Evolutionary conservation across 1,140 invertebrate genomes (phyloP).

Genomic region (Leptonema lineaticorne): DNA sequence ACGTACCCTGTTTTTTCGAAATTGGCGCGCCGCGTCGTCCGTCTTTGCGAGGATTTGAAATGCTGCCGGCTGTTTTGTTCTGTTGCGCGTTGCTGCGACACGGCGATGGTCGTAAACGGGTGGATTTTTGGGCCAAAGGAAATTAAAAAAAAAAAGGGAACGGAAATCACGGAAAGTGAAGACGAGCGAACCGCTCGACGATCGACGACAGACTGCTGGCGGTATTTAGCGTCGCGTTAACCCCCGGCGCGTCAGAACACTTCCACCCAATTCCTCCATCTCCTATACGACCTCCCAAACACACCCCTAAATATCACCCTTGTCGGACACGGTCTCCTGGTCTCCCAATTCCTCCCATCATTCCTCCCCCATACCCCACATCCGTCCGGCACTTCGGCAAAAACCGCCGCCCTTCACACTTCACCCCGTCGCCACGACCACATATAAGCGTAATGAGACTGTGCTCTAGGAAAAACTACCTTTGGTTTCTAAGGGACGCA

Average conservation of each 20-base stretch:
- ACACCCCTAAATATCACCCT: too few relatives aligned
- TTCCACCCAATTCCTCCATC: too few relatives aligned
- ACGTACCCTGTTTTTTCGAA: too few relatives aligned
- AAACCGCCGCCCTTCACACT: slow-evolving; percentile 40
- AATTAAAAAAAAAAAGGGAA: too few relatives aligned
- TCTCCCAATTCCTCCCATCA: too few relatives aligned
- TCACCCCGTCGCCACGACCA: slow-evolving; percentile 26
- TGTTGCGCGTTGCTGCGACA: too few relatives aligned
- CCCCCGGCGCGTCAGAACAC: slow-evolving; percentile 25
- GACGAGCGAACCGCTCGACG: neutral
- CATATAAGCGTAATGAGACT: slow-evolving; percentile 30
- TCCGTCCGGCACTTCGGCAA: slow-evolving; percentile 28
- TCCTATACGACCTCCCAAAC: too few relatives aligned
- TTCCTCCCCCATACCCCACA: neutral
- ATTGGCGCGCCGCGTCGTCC: too few relatives aligned
- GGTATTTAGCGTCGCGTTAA: slow-evolving; percentile 30
- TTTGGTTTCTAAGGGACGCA: slow-evolving; percentile 21
- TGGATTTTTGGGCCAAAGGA: neutral
- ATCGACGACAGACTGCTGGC: slow-evolving; percentile 25
- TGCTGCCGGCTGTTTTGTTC: too few relatives aligned
- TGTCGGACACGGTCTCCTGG: too few relatives aligned
- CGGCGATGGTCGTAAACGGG: too few relatives aligned
- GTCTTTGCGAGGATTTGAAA: neutral
- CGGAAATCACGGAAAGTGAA: neutral
- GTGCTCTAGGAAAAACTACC: slow-evolving; percentile 28